phyloP scores from a whole-genome alignment of 2,113 vertebrate species.

The Oenanthe oenanthe region DNA sequence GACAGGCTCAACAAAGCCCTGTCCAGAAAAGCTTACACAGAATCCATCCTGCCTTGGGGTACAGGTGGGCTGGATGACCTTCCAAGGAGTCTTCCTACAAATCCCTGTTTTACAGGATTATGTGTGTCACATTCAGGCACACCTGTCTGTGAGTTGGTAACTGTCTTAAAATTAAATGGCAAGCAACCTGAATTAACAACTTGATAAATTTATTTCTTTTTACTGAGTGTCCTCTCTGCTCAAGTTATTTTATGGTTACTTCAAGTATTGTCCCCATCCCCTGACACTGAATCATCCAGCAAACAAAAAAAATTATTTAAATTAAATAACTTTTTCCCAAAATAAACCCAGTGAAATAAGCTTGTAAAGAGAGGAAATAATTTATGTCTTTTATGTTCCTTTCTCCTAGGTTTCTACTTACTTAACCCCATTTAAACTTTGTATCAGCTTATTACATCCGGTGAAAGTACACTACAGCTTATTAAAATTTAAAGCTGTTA shows the following conservation, averaged over 20 bases:
- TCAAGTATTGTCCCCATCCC: neutral
- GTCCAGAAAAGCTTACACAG: neutral
- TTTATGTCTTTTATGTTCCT: neutral
- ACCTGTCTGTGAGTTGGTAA: neutral
- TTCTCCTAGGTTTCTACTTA: conserved; percentile 36
- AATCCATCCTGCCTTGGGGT: neutral
- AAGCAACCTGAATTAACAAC: neutral
- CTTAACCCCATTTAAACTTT: conserved; percentile 71
- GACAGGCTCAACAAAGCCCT: neutral
- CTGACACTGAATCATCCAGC: neutral
- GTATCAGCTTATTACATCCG: conserved; percentile 68
- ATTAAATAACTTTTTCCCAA: neutral
- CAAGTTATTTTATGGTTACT: neutral
- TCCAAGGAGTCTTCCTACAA: neutral
- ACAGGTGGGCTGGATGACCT: neutral
- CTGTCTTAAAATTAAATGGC: neutral
- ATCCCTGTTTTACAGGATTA: neutral
- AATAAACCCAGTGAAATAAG: conserved; percentile 9
- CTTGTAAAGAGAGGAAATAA: conserved; percentile 7
- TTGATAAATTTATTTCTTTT: neutral
- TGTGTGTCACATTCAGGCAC: neutral
- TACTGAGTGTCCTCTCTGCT: neutral
- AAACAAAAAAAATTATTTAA: neutral
- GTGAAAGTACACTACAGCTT: conserved; percentile 67
- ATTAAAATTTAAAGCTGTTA: conserved; percentile 72